Conservation (phyloP, 2,113 vertebrate genomes). For the Xiphophorus hellerii region DNA sequence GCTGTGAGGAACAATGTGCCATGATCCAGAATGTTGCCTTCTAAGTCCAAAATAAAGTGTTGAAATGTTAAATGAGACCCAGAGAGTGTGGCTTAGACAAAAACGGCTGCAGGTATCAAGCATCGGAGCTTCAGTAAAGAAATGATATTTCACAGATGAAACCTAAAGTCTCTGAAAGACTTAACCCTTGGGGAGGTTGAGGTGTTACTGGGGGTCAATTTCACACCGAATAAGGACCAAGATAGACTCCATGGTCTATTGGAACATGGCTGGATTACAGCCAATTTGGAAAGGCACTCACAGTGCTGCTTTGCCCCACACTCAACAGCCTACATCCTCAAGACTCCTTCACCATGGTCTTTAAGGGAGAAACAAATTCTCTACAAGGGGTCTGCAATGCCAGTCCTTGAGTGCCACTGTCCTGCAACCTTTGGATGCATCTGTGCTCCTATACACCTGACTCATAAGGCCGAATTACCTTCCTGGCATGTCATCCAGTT, state of each 20-base stretch:
- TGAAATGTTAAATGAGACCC: background rate
- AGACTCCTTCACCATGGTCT: too few relatives aligned
- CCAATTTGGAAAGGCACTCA: too few relatives aligned
- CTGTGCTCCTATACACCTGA: too few relatives aligned
- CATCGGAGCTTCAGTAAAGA: too few relatives aligned
- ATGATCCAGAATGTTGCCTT: slow-evolving; percentile 1
- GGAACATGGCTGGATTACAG: background rate
- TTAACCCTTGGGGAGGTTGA: background rate
- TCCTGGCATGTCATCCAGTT: too few relatives aligned
- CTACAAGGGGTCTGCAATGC: too few relatives aligned
- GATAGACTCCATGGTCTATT: background rate
- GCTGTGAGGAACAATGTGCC: background rate
- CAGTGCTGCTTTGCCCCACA: background rate
- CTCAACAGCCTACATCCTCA: background rate
- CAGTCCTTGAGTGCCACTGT: too few relatives aligned
- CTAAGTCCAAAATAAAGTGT: background rate
- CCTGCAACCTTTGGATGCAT: too few relatives aligned
- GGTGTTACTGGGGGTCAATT: too few relatives aligned
- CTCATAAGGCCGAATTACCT: too few relatives aligned
- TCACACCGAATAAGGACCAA: background rate
- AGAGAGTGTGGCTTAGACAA: background rate
- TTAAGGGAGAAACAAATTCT: background rate
- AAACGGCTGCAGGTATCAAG: background rate
- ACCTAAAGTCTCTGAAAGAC: background rate
- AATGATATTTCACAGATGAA: too few relatives aligned